Percentiles rank a stretch among this genome's conserved stretches.
phyloP scores from a whole-genome alignment of 2,888 invertebrate species.

The Gastracanthus pulcherrimus region DNA sequence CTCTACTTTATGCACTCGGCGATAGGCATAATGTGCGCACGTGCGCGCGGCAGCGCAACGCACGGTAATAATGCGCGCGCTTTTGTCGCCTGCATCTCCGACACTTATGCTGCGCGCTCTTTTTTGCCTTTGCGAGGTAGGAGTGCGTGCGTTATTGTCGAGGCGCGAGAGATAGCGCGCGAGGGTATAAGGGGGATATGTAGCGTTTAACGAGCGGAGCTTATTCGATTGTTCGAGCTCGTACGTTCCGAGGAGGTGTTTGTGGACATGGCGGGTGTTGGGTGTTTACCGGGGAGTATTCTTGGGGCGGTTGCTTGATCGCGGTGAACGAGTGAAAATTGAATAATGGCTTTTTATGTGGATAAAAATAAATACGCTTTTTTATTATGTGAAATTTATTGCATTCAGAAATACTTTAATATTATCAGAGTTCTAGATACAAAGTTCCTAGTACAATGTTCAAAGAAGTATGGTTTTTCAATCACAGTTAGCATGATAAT shows the following conservation, averaged over 20 bases:
- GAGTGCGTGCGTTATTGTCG: not conserved
- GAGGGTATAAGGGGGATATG: not conserved
- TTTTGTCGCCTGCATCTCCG: conserved; percentile 8
- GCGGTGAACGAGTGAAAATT: too few species aligned
- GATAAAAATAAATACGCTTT: too few species aligned
- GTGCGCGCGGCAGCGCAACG: not conserved
- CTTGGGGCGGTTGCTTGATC: too few species aligned
- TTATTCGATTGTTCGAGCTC: not conserved
- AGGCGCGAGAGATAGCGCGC: not conserved
- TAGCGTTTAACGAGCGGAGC: not conserved
- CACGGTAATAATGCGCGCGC: not conserved
- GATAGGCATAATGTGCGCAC: not conserved
- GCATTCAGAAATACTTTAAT: too few species aligned
- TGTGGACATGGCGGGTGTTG: too few species aligned
- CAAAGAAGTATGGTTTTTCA: too few species aligned
- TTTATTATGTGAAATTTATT: too few species aligned
- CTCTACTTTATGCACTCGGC: conserved; percentile 4
- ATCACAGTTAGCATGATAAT: too few species aligned
- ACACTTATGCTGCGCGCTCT: not conserved
- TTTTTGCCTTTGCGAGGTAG: not conserved
- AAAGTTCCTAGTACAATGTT: too few species aligned
- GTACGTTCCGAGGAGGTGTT: not conserved
- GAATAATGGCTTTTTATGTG: too few species aligned
- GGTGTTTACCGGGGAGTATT: too few species aligned
- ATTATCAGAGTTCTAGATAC: too few species aligned